Base-by-base conservation (phyloP, 2,797 vertebrate genomes). In the Zenarchopterus dispar region DNA sequence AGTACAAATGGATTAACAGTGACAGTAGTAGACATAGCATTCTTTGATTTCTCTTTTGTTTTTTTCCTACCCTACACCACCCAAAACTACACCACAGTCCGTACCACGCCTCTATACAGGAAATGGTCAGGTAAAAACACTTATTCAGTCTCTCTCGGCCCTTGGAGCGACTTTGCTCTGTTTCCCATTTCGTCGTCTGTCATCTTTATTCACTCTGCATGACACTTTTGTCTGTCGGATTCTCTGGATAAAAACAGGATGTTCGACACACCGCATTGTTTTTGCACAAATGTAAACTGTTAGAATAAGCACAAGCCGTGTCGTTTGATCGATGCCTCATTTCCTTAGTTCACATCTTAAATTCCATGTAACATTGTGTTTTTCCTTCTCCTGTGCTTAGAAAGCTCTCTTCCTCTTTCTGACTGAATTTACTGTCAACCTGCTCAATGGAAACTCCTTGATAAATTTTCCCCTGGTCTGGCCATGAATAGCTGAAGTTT, bases 91-190 rank as follows among this genome's bases (percentile, higher is more conserved):
- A 80, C 75, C 6, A 84, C 91, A 92, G 91, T 92, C 91, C 61
- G 91, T 92, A 72, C 91, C 91, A 19, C 91, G 91, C 82, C 91
- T 92, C 79, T 92, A 92, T 90, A 91, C 91, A 86, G 91, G 91
- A 92, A 92, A 91, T 24, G 91, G 91, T 88, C 91, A 92, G 91
- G 91, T 92, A 92, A 92, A 84, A 75, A 59, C 61, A 59, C 61
- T 78, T 84, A 36, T 6, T 86, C 43, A 59, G 61, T 51, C 62
- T 84, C 59, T 76, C 56, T 80, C 2, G 55, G 69, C 62, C 62
- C 24, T 79, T 62, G 19, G 24, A 71, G 63, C 62, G 67, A 53
- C 69, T 13, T 80, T 42, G 43, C 70, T 84, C 70, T 69, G 62
- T 80, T 82, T 84, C 69, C 76, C 69, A 55, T 72, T 80, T 78